These are phyloP conservation scores for Apodemus sylvaticus DNA, from an alignment of 2,113 vertebrate genomes.

Conservation along the genomic window DNA sequence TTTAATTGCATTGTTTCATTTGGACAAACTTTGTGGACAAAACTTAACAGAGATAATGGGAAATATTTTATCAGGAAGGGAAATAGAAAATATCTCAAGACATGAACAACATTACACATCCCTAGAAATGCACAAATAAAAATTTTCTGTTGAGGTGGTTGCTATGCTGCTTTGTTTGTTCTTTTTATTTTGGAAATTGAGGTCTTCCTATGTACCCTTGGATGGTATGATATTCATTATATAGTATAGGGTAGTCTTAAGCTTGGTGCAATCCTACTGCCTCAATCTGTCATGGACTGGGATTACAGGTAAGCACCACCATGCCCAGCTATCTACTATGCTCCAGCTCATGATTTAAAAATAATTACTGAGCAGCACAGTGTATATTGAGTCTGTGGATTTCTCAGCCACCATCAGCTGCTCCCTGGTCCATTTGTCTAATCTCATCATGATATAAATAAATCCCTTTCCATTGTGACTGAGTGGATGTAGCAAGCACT, in stretches of 20 bases:
- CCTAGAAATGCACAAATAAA: neutral
- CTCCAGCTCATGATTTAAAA: neutral
- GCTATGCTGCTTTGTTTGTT: neutral
- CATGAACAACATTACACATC: too few species aligned
- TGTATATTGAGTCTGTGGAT: neutral
- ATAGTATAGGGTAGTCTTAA: neutral
- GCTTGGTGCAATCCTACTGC: neutral
- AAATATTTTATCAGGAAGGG: neutral
- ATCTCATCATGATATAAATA: neutral
- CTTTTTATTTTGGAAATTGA: neutral
- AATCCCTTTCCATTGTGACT: neutral
- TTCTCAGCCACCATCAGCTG: neutral
- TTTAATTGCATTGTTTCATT: neutral
- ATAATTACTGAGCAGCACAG: neutral
- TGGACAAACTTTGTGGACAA: neutral
- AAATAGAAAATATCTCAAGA: neutral
- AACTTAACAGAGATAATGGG: neutral
- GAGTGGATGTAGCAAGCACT: neutral
- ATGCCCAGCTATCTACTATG: neutral
- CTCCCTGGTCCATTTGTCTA: neutral
- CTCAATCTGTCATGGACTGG: neutral
- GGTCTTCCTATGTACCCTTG: neutral
- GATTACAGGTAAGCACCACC: neutral
- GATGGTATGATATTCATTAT: neutral
- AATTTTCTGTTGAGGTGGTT: neutral